Percentiles rank a stretch among this genome's conserved stretches.
These are phyloP conservation scores for Peromyscus leucopus DNA, from an alignment of 2,113 vertebrate species.

Conservation along the genomic window DNA sequence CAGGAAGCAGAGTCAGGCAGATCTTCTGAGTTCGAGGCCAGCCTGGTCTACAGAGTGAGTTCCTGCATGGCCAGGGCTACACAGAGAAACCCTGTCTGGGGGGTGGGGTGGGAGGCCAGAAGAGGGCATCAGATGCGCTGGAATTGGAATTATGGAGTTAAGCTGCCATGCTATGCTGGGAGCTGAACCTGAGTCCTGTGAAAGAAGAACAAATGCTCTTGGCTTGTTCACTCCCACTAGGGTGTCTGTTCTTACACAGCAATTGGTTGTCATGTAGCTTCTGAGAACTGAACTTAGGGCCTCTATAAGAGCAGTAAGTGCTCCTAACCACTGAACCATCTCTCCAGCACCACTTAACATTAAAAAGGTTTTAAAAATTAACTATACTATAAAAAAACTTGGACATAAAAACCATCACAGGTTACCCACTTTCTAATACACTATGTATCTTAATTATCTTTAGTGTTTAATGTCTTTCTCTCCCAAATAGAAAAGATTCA, in stretches of 20 bases:
- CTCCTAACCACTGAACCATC: not conserved
- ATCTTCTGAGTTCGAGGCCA: not conserved
- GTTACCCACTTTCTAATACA: not conserved
- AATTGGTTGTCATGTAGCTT: not conserved
- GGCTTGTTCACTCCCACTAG: not conserved
- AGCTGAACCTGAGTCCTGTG: not conserved
- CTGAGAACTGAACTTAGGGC: not conserved
- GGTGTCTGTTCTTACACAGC: not conserved
- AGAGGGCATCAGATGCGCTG: not conserved
- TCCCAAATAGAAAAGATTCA: not conserved
- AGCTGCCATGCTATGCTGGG: not conserved
- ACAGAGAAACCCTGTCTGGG: not conserved
- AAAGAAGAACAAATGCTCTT: not conserved
- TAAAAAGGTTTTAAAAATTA: not conserved
- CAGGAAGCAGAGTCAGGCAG: not conserved
- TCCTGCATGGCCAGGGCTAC: not conserved
- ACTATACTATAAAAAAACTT: not conserved
- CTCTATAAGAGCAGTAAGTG: not conserved
- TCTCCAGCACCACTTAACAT: not conserved
- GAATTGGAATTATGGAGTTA: not conserved
- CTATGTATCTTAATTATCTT: conserved; percentile 22
- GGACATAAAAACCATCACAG: not conserved
- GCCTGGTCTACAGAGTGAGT: no score
- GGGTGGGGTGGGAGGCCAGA: not conserved
- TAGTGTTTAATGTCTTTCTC: not conserved